Conservation (phyloP, 2,888 invertebrate genomes). For the Stenichneumon culpator region DNA sequence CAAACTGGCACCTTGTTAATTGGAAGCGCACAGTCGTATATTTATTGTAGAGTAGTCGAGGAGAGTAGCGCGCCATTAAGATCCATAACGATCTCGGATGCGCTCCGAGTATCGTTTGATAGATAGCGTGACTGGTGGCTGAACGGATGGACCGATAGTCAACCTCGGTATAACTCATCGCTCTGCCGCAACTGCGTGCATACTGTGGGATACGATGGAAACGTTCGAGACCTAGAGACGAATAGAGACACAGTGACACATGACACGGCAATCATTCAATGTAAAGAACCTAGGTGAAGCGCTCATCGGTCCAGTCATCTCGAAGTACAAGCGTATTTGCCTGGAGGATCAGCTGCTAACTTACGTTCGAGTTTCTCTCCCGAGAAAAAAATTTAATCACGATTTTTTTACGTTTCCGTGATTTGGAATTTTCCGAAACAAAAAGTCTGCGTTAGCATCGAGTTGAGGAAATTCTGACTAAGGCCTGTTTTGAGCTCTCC, state of each 20-base stretch:
- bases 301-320: conserved; percentile 48
- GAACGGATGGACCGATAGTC: conserved; percentile 31
- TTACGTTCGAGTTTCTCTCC: not conserved
- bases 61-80: conserved; percentile 5
- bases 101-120: conserved; percentile 20
- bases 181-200: not conserved
- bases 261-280: conserved; percentile 56
- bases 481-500: no score
- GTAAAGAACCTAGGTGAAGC: conserved; percentile 17
- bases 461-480: not conserved
- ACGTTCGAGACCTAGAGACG: not conserved
- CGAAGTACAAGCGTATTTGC: conserved; percentile 22
- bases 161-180: conserved; percentile 45
- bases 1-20: not conserved
- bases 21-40: not conserved
- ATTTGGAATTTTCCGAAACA: not conserved
- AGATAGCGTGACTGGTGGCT: conserved; percentile 27
- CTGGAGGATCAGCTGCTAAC: conserved; percentile 13
- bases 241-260: conserved; percentile 1
- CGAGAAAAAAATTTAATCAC: not conserved
- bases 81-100: conserved; percentile 38
- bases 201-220: not conserved
- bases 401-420: no score
- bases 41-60: not conserved
- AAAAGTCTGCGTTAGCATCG: not conserved